Conservation (phyloP, 2,113 vertebrate genomes). For the Gambusia holbrooki region DNA sequence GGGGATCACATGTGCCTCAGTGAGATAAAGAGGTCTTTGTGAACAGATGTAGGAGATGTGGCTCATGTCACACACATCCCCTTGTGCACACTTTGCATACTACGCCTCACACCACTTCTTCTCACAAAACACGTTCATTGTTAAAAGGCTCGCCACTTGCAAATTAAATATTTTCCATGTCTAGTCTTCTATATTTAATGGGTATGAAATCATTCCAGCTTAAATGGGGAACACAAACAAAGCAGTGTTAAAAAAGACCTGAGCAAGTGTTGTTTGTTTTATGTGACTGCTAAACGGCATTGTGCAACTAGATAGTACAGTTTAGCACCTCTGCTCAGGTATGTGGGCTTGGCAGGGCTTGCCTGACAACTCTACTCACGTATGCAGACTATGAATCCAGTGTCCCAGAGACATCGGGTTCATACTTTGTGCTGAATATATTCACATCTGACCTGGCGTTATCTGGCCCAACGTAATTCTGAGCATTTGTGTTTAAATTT, state of each 20-base stretch:
- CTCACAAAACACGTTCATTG: constrained; percentile 6
- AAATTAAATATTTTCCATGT: constrained; percentile 14
- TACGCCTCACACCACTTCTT: background rate
- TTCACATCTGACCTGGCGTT: background rate
- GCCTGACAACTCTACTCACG: constrained; percentile 33
- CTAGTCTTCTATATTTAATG: background rate
- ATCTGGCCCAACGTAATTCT: too few relatives aligned
- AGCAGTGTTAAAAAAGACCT: constrained; percentile 12
- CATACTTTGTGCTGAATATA: background rate
- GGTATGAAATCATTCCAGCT: constrained; percentile 29
- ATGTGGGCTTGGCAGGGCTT: constrained; percentile 68
- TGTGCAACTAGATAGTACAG: constrained; percentile 63
- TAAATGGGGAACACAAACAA: background rate
- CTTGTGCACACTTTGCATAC: constrained; percentile 1
- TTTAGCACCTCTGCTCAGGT: constrained; percentile 57
- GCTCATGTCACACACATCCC: constrained; percentile 31
- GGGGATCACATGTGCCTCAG: constrained; percentile 63
- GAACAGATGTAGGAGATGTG: constrained; percentile 64
- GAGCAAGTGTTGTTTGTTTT: constrained; percentile 40
- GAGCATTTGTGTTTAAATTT: too few relatives aligned
- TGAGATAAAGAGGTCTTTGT: constrained; percentile 73
- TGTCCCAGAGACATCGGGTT: background rate
- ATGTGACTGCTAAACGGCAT: constrained; percentile 52
- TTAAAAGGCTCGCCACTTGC: constrained; percentile 2
- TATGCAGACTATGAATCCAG: background rate